Evolutionary conservation across 2,797 vertebrate genomes (phyloP), one percentile per base, ranked within the genome.

Genomic region (Poeciliopsis turneri): DNA sequence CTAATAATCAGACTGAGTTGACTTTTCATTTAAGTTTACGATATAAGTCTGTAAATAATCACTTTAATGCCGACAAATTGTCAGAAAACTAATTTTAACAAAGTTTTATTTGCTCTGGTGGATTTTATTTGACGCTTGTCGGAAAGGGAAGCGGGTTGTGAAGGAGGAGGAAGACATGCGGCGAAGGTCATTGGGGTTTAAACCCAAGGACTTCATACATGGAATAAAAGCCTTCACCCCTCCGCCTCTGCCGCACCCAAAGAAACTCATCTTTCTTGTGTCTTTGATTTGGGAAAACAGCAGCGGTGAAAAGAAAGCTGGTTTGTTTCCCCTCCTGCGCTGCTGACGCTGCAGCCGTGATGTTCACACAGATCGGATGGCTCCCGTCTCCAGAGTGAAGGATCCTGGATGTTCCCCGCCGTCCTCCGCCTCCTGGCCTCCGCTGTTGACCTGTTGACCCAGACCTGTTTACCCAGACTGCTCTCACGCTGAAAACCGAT

Each of bases 281-380:
- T 18, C 47, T 49, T 49, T 49, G 47, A 18, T 18, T 18, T 6
- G 47, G 16, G 47, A 6, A 16, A 18, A 49, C 16, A 18, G 47
- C 47, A 6, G 47, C 18, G 16, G 47, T n/a, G 53, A 83, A 55
- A 6, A 72, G n/a, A 78, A 79, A 79, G 72, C 83, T 84, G 80
- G 43, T n/a, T 7, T 15, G 72, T 41, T 75, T 45, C 74, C 28
- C 23, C 59, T 45, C 18, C 69, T 13, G 30, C 47, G 66, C 80
- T 70, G 83, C 80, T 84, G 81, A 82, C 78, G 74, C 76, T 45
- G 86, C 79, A 78, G 49, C 80, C 51, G 20, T 25, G 47, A 57
- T 83, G 78, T 76, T 88, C 84, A 81, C 81, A 47, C 64, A 70
- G 82, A 80, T 90, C 90, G 53, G 72, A 71, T 88, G 85, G 90